Percentiles rank a stretch among this genome's conserved stretches.
phyloP scores from a whole-genome alignment of 2,888 invertebrate genomes.

The Polylopha cassiicola region DNA sequence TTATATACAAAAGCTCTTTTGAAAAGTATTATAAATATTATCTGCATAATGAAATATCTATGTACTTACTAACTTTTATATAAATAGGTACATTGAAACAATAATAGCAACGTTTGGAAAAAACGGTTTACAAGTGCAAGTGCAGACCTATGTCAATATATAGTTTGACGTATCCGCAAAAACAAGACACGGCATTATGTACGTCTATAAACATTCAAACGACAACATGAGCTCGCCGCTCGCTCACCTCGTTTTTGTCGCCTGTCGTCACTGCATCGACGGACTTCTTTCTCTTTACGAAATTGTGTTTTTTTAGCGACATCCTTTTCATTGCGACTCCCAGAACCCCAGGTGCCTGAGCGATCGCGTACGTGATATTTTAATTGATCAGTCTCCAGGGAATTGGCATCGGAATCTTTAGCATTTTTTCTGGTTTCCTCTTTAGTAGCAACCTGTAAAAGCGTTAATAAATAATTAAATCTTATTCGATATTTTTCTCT shows the following conservation, averaged over 20 bases:
- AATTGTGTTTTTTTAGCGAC: constrained; percentile 34
- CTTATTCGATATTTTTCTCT: background rate
- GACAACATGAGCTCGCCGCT: background rate
- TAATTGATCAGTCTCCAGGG: constrained; percentile 23
- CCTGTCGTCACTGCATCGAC: constrained; percentile 53
- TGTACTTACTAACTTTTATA: too few relatives aligned
- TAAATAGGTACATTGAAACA: too few relatives aligned
- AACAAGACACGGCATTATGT: too few relatives aligned
- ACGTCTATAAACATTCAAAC: too few relatives aligned
- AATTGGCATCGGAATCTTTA: constrained; percentile 17
- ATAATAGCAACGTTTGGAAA: too few relatives aligned
- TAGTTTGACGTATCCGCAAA: too few relatives aligned
- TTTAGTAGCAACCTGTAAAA: constrained; percentile 5
- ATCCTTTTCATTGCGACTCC: constrained; percentile 45
- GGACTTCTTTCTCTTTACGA: constrained; percentile 50
- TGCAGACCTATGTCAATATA: too few relatives aligned
- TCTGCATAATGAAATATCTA: too few relatives aligned
- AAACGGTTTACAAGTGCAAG: too few relatives aligned
- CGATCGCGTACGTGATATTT: constrained; percentile 64
- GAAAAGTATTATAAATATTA: too few relatives aligned
- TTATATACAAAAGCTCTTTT: too few relatives aligned
- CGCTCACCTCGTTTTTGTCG: constrained; percentile 60
- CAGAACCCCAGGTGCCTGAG: constrained; percentile 80
- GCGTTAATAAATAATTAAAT: background rate
- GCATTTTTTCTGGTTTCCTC: constrained; percentile 2